Percentiles rank a stretch among this genome's conserved stretches.
phyloP scores from a whole-genome alignment of 2,888 invertebrate species.

The Lithophane semibrunnea region DNA sequence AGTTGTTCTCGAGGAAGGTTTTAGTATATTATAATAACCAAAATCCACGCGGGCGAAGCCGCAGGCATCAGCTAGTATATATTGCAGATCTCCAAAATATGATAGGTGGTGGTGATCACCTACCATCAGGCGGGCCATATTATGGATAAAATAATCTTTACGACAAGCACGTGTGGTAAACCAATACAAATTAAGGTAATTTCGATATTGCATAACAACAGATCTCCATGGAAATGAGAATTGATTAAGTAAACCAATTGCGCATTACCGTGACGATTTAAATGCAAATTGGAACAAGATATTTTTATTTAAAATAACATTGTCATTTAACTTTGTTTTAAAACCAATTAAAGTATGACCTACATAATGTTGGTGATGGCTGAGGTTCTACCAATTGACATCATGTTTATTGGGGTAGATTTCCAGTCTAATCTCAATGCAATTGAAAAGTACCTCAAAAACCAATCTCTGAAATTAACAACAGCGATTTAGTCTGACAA shows the following conservation, averaged over 20 bases:
- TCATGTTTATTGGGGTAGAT: too few species aligned
- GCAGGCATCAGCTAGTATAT: too few species aligned
- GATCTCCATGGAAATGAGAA: conserved; percentile 27
- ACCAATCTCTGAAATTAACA: not conserved
- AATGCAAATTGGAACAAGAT: conserved; percentile 23
- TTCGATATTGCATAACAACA: not conserved
- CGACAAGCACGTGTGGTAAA: not conserved
- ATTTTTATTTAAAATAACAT: conserved; percentile 6
- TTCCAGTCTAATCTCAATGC: too few species aligned
- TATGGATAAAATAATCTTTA: not conserved
- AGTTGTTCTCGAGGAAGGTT: too few species aligned
- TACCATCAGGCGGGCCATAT: too few species aligned
- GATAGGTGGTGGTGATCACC: too few species aligned
- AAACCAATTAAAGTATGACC: not conserved
- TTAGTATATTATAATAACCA: too few species aligned
- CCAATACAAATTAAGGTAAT: not conserved
- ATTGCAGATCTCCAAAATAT: too few species aligned
- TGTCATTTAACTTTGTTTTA: not conserved
- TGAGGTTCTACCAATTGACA: too few species aligned
- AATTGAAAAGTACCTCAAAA: too few species aligned
- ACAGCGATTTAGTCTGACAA: not conserved
- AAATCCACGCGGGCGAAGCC: too few species aligned
- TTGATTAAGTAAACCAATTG: conserved; percentile 8
- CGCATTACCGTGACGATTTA: conserved; percentile 7
- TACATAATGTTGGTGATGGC: not conserved